Evolutionary conservation across 2,113 vertebrate species (phyloP), one percentile per base, ranked within the genome.

Genomic region (Oncorhynchus nerka): DNA sequence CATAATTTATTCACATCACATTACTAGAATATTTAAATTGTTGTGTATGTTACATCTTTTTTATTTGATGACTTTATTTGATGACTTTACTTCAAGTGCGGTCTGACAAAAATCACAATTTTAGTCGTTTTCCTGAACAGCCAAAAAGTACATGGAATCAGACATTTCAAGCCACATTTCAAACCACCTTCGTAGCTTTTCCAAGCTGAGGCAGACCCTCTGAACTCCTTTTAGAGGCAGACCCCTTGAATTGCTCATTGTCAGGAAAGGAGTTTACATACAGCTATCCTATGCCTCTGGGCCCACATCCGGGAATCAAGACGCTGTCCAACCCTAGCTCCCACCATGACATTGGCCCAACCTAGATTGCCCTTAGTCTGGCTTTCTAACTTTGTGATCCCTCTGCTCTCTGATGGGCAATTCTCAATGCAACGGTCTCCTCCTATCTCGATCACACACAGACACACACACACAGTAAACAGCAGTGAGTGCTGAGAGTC

Each of bases 181-280:
- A 34, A 34, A 34, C 32, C 32, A 34, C 32, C 32, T 34, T 34
- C 32, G 6, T 34, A 34, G 32, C 32, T 34, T 34, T 34, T 34
- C 32, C 32, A 34, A 34, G 32, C 32, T 34, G 32, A 76, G 83
- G 74, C 81, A 81, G 83, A 87, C 83, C 87, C 84, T 79, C 80
- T 83, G 74, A 89, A 88, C 77, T 87, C 83, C 74, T 81, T 64
- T 16, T 78, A 64, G 77, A 75, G 68, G 83, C 15, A 70, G 72
- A 71, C 87, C 88, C 87, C 85, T 81, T 84, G 90, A 81, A 87
- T 89, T 77, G 79, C 82, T 83, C 80, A 19, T 15, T 83, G 73
- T 84, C 82, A 83, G 75, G 68, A 78, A 77, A 69, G 86, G 83
- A 81, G 88, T 75, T 91, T 90, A 91, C 75, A 81, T 15, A 3